phyloP scores from a whole-genome alignment of 2,113 vertebrate species.

The mouse (Mus musculus) region GRCm39 chrX:40549501-40550000 shows the following conservation, averaged over 20 bases:
- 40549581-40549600: background rate
- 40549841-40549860: conserved; percentile 1
- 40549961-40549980: background rate
- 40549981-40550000: background rate
- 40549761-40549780: background rate
- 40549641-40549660: background rate
- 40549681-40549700: background rate
- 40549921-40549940: background rate
- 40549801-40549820: conserved; percentile 44
- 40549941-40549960: background rate
- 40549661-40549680: background rate
- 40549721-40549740: background rate
- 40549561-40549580: background rate
- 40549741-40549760: background rate
- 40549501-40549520: background rate
- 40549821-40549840: conserved; percentile 37
- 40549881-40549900: background rate
- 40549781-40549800: conserved; percentile 21
- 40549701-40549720: background rate
- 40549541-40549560: background rate
- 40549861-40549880: background rate
- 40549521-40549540: background rate
- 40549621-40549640: background rate
- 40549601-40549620: background rate
- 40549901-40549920: conserved; percentile 33